phyloP scores from a whole-genome alignment of 2,113 vertebrate genomes.

The Petaurus breviceps region DNA sequence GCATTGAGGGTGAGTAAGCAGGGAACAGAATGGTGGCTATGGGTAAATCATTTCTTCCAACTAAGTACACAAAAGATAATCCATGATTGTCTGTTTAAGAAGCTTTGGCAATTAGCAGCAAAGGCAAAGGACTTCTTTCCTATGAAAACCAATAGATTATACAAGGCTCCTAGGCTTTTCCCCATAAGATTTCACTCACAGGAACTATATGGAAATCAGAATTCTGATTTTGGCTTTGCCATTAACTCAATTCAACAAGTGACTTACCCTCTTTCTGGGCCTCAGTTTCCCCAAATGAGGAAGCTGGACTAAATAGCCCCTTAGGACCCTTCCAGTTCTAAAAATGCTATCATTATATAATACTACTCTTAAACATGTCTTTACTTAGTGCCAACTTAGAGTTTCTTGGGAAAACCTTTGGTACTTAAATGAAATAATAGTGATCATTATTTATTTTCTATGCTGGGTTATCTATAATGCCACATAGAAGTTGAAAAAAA shows the following conservation, averaged over 20 bases:
- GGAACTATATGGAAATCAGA: background rate
- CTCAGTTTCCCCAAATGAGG: background rate
- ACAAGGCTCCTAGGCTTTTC: background rate
- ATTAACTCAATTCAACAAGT: background rate
- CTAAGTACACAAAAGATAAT: background rate
- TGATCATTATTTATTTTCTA: background rate
- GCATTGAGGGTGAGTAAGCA: background rate
- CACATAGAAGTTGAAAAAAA: background rate
- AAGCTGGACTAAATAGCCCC: background rate
- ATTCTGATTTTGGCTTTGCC: background rate
- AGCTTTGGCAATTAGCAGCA: background rate
- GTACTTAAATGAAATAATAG: background rate
- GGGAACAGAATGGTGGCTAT: background rate
- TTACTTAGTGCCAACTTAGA: background rate
- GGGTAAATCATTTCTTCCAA: background rate
- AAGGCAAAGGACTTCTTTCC: background rate
- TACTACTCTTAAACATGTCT: background rate
- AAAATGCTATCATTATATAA: background rate
- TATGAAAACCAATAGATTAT: background rate
- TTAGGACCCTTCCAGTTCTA: background rate
- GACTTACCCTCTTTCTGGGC: background rate
- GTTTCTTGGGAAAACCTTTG: background rate
- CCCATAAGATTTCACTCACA: background rate
- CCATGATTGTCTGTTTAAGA: background rate
- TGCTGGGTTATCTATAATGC: background rate